Conservation (phyloP, 2,113 vertebrate genomes). For the Crypturellus undulatus region DNA sequence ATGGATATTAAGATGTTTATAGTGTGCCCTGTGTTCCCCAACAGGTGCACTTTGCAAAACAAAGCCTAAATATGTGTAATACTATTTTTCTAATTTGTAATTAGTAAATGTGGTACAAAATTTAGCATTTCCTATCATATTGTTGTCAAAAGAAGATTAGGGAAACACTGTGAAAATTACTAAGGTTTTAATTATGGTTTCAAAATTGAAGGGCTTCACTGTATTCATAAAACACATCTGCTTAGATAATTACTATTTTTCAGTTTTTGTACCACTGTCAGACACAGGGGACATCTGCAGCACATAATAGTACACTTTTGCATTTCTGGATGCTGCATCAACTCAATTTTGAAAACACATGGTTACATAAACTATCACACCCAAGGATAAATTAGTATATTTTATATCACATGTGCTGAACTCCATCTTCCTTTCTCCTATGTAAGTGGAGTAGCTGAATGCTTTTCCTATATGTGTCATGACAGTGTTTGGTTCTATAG, state of each 20-base stretch:
- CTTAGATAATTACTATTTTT: conserved; percentile 27
- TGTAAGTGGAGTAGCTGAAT: not conserved
- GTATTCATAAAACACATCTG: conserved; percentile 13
- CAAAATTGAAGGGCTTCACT: not conserved
- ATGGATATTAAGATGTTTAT: not conserved
- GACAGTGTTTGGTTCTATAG: not conserved
- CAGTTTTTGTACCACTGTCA: not conserved
- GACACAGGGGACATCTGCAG: conserved; percentile 16
- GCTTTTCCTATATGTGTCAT: not conserved
- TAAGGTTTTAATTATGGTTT: conserved; percentile 1
- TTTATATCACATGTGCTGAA: not conserved
- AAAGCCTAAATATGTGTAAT: not conserved
- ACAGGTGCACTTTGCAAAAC: not conserved
- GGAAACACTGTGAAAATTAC: not conserved
- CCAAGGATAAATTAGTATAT: not conserved
- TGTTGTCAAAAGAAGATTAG: not conserved
- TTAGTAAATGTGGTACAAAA: not conserved
- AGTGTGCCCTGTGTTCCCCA: not conserved
- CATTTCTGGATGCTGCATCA: not conserved
- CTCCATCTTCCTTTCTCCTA: not conserved
- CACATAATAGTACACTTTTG: conserved; percentile 18
- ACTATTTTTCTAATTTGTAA: not conserved
- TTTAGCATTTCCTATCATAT: not conserved
- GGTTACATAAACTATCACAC: not conserved
- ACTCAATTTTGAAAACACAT: conserved; percentile 30